These are phyloP conservation scores for Morelia viridis DNA, from an alignment of 2,797 vertebrate genomes.

Conservation along the genomic window DNA sequence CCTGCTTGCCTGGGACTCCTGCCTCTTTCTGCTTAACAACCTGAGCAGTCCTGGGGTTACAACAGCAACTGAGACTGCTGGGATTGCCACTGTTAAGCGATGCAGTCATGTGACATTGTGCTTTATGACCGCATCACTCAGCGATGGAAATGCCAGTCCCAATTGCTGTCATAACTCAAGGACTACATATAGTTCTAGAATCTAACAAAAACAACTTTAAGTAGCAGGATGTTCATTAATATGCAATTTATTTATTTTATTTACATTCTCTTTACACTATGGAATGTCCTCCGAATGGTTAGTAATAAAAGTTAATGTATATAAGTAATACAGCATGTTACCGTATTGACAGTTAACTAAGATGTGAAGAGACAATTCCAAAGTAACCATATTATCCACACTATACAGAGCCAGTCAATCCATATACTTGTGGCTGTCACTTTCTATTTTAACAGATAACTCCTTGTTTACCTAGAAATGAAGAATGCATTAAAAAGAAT, in stretches of 20 bases:
- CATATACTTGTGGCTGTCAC: neutral
- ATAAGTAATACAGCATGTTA: neutral
- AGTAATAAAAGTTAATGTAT: neutral
- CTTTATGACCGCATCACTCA: neutral
- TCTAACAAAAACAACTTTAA: neutral
- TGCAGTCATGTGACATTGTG: neutral
- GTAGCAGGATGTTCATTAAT: neutral
- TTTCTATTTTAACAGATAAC: neutral
- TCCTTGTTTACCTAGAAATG: too few species aligned
- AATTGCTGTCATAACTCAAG: neutral
- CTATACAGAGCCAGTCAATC: neutral
- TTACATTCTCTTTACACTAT: neutral
- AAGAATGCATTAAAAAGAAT: neutral
- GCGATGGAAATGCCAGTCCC: neutral
- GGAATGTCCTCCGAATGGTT: neutral
- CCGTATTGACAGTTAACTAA: neutral
- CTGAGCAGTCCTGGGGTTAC: neutral
- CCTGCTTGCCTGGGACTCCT: neutral
- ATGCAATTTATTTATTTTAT: neutral
- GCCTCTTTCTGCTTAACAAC: neutral
- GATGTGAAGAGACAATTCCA: neutral
- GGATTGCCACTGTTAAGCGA: neutral
- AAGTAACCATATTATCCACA: too few species aligned
- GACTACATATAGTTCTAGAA: neutral
- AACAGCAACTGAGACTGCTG: neutral